Base-by-base conservation (phyloP, 2,113 vertebrate genomes). In the Galemys pyrenaicus region DNA sequence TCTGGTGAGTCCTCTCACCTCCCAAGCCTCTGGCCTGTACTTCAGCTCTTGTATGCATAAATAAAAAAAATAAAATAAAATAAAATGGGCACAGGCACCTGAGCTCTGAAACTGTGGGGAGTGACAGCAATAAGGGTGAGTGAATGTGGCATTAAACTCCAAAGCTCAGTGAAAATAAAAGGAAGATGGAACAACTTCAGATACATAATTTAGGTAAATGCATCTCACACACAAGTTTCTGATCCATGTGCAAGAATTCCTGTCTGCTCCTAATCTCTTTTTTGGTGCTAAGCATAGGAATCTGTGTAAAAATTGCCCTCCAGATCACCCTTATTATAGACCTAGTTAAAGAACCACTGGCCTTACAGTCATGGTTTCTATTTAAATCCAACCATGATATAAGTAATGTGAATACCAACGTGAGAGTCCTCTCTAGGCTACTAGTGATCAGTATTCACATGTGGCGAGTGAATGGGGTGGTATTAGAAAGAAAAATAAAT, bases 361-460 rank as follows among this genome's bases (percentile, higher is more conserved):
- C 35, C 65, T 82, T 92, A 88, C 94, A 89, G 51, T 82, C 51
- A 30, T 26, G 17, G 11, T 67, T 37, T 94, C 68, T 79, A 68
- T 82, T 91, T 95, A 88, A 94, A 91, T 84, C 75, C 70, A 93
- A 39, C 49, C 80, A 75, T 85, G 65, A 56, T 81, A n/a, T 51
- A 84, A 97, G 70, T 81, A 65, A 77, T 92, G 49, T n/a, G 94
- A 75, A 71, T 84, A 89, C 6, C 32, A 84, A 87, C 75, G 30
- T 81, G 84, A 84, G 60, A 35, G 67, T 91, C 93, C 77, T 89
- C 17, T n/a, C 65, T 89, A 91, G 83, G 83, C 89, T 93, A 73
- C 87, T 91, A 64, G 92, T 93, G 73, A 78, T 92, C 54, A 85
- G 75, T 68, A 87, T 87, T 68, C 73, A 87, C 67, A 70, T 58